These are phyloP conservation scores for Sigmodon hispidus DNA, from an alignment of 2,113 vertebrate species.

Conservation along the genomic window DNA sequence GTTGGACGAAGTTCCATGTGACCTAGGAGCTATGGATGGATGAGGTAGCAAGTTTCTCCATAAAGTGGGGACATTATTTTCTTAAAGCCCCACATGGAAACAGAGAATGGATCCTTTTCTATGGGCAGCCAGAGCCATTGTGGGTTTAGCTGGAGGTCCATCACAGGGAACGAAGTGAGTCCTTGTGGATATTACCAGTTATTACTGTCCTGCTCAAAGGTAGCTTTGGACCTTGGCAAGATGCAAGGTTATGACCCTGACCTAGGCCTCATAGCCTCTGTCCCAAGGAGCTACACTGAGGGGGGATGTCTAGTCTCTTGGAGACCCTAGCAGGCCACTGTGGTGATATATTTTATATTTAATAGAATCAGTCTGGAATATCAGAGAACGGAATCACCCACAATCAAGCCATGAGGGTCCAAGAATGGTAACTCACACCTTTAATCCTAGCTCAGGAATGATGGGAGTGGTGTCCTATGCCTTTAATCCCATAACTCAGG, in stretches of 20 bases:
- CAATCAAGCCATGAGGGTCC: too few species aligned
- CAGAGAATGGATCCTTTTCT: neutral
- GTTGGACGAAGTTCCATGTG: neutral
- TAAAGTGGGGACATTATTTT: neutral
- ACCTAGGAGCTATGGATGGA: neutral
- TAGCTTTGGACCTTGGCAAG: neutral
- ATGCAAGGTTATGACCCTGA: neutral
- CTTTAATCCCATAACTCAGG: too few species aligned
- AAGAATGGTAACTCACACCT: too few species aligned
- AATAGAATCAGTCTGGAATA: too few species aligned
- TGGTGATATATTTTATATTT: too few species aligned
- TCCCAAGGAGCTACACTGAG: neutral
- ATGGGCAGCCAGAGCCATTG: neutral
- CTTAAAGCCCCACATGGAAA: neutral
- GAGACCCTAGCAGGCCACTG: neutral
- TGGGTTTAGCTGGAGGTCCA: neutral
- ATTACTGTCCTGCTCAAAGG: neutral
- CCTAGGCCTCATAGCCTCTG: neutral
- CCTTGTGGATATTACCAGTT: neutral
- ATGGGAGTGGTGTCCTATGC: too few species aligned
- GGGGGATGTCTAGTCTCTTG: neutral
- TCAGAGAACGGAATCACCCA: too few species aligned
- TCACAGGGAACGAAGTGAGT: neutral
- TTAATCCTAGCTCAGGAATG: too few species aligned
- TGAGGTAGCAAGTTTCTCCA: neutral